Percentiles rank a stretch among this genome's conserved stretches.
phyloP scores from a whole-genome alignment of 2,797 vertebrate species.

The Alcedo quadribrachys region DNA sequence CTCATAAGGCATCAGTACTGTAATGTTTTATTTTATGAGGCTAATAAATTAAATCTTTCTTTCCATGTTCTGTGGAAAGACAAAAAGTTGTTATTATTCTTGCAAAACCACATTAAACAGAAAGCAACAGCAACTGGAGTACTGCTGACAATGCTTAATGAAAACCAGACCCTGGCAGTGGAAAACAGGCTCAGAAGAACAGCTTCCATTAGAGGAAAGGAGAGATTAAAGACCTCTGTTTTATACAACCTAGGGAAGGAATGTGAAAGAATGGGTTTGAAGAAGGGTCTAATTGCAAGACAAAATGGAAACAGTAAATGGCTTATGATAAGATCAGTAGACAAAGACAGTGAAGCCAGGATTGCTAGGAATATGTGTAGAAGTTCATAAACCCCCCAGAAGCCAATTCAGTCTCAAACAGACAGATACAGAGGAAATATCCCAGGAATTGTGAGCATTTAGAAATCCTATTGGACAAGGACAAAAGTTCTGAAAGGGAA shows the following conservation, averaged over 20 bases:
- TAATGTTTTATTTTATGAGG: background rate
- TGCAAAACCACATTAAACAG: slow-evolving; percentile 55
- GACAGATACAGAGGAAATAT: background rate
- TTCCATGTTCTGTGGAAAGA: slow-evolving; percentile 25
- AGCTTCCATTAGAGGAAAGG: slow-evolving; percentile 54
- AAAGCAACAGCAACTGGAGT: slow-evolving; percentile 14
- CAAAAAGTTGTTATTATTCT: slow-evolving; percentile 30
- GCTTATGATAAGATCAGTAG: slow-evolving; percentile 29
- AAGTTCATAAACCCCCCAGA: background rate
- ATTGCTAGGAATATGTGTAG: background rate
- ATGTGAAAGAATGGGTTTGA: slow-evolving; percentile 46
- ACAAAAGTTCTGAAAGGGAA: background rate
- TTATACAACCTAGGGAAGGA: slow-evolving; percentile 33
- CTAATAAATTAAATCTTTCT: slow-evolving; percentile 49
- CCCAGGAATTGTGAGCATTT: slow-evolving; percentile 15
- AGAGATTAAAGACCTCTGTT: slow-evolving; percentile 64
- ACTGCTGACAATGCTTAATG: slow-evolving; percentile 58
- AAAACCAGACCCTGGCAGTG: slow-evolving; percentile 49
- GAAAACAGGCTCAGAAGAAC: slow-evolving; percentile 51
- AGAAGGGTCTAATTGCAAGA: slow-evolving; percentile 58
- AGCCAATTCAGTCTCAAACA: background rate
- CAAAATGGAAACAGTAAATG: slow-evolving; percentile 20
- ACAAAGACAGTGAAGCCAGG: background rate
- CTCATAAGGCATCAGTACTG: background rate
- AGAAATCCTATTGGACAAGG: slow-evolving; percentile 10